A percentile compares a stretch with the other conserved stretches of the same genome.
Evolutionary conservation across 35 echinoderm and acorn worm genomes (phyloP).

Genomic region (Amphiura filiformis): DNA sequence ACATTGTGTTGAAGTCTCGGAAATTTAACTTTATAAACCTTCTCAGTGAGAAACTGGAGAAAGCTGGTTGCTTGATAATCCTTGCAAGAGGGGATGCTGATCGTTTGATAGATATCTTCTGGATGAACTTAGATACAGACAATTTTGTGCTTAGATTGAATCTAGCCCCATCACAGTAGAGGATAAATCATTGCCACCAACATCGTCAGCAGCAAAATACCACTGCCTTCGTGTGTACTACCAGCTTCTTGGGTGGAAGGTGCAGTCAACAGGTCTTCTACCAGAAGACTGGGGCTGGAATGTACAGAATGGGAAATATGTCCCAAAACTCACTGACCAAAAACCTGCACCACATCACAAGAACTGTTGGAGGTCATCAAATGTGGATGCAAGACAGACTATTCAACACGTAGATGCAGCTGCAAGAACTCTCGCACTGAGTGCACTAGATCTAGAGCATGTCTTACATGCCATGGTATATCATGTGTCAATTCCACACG

Average conservation of each 20-base stretch:
- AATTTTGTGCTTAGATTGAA: neutral
- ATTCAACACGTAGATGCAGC: constrained; percentile 41
- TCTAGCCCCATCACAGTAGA: neutral
- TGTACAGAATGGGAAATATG: too few species aligned
- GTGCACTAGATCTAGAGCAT: constrained; percentile 38
- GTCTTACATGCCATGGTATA: constrained; percentile 33
- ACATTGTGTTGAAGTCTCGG: constrained; percentile 23
- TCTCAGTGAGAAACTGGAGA: neutral
- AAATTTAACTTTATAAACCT: constrained; percentile 50
- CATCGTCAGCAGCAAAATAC: constrained; percentile 50
- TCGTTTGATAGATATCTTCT: constrained; percentile 20
- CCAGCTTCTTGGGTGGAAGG: constrained; percentile 47
- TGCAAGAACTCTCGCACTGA: constrained; percentile 48
- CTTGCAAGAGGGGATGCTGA: constrained; percentile 26
- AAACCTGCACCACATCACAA: too few species aligned
- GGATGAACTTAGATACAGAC: neutral
- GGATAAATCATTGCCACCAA: constrained; percentile 45
- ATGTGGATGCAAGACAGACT: constrained; percentile 54
- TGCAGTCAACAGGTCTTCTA: too few species aligned
- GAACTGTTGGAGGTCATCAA: constrained; percentile 27
- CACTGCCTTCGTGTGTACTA: constrained; percentile 53
- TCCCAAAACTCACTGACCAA: too few species aligned
- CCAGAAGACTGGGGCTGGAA: too few species aligned
- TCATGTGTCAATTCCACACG: constrained; percentile 23
- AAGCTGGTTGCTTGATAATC: too few species aligned